A percentile compares a stretch with the other conserved stretches of the same genome.
Conservation (phyloP, 2,113 vertebrate genomes). For the Nestor notabilis region DNA sequence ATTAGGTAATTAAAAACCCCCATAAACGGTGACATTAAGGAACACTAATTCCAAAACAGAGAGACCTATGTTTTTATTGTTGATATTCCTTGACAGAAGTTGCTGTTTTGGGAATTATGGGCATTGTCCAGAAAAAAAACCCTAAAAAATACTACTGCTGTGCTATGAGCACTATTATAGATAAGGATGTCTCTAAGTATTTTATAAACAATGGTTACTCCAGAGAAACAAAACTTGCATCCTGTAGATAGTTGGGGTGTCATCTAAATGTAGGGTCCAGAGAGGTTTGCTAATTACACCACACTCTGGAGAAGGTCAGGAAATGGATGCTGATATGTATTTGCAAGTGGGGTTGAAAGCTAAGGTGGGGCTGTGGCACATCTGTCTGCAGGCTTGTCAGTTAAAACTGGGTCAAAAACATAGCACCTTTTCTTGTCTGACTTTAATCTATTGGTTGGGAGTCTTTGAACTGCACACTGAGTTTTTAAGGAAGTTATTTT, state of each 20-base stretch:
- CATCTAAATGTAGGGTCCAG: background rate
- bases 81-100: background rate
- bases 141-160: background rate
- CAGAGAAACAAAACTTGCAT: background rate
- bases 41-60: background rate
- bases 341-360: background rate
- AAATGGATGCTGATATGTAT: background rate
- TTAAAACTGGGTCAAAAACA: background rate
- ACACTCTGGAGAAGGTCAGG: background rate
- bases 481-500: slow-evolving; percentile 36
- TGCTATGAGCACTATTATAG: background rate
- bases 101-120: background rate
- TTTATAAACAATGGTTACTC: background rate
- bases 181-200: background rate
- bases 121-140: background rate
- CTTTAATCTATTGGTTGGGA: background rate
- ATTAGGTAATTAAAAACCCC: background rate
- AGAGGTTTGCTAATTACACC: background rate
- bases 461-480: background rate
- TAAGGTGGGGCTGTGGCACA: background rate
- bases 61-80: background rate
- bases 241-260: background rate
- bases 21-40: background rate
- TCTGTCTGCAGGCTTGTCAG: background rate
- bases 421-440: background rate